phyloP scores from a whole-genome alignment of 92 coral and sea anemone species.

The Porites divaricata region DNA sequence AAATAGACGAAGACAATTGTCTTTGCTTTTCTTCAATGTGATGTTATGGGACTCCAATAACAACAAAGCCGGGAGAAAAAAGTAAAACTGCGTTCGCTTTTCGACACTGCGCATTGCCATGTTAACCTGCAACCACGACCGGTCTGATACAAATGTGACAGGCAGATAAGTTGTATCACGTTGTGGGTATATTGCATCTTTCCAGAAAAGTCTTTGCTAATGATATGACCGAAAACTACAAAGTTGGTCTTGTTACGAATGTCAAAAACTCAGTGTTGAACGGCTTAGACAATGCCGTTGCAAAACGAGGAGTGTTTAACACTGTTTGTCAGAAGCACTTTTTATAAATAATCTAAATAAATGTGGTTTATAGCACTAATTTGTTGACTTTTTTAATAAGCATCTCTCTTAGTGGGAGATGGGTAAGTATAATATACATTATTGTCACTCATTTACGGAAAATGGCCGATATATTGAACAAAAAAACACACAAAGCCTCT shows the following conservation, averaged over 20 bases:
- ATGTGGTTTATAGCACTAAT: conserved; percentile 30
- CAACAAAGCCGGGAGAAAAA: neutral
- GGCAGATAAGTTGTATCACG: neutral
- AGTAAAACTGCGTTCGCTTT: neutral
- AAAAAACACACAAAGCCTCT: neutral
- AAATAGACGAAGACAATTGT: neutral
- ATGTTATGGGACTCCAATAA: neutral
- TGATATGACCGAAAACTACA: neutral
- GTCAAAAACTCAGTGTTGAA: neutral
- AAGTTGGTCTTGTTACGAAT: neutral
- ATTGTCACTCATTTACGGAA: conserved; percentile 7
- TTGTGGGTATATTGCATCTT: no score
- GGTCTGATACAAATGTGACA: neutral
- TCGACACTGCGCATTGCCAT: neutral
- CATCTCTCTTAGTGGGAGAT: neutral
- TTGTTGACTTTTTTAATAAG: conserved; percentile 47
- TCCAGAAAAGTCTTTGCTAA: no score
- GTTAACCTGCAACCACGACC: no score
- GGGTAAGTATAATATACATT: neutral
- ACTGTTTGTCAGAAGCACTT: neutral
- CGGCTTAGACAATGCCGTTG: neutral
- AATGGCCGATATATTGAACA: neutral
- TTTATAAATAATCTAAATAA: conserved; percentile 3
- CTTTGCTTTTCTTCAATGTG: neutral
- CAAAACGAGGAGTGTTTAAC: conserved; percentile 12